These are phyloP conservation scores for Pterocles orientalis DNA, from an alignment of 2,113 vertebrate genomes.

Conservation along the genomic window DNA sequence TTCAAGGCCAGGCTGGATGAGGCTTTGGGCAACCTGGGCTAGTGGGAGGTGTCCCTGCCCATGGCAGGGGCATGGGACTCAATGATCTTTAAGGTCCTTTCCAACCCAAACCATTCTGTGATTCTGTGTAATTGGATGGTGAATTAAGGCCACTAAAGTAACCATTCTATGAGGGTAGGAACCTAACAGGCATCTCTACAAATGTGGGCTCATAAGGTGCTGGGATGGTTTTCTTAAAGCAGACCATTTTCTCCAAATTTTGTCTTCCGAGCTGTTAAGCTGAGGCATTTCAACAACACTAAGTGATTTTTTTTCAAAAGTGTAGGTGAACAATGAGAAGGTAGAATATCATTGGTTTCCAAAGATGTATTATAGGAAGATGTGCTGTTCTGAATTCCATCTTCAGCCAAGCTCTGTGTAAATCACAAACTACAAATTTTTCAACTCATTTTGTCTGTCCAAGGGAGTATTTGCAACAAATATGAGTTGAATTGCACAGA, in stretches of 20 bases:
- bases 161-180: not conserved
- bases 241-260: not conserved
- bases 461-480: not conserved
- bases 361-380: not conserved
- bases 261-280: not conserved
- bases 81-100: too few relatives aligned
- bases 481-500: not conserved
- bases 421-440: not conserved
- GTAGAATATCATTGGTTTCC: not conserved
- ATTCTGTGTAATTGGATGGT: not conserved
- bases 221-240: not conserved
- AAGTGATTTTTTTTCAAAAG: not conserved
- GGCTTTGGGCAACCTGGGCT: too few relatives aligned
- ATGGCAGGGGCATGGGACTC: too few relatives aligned
- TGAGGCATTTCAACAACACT: not conserved
- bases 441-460: not conserved
- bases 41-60: too few relatives aligned
- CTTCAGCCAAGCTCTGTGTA: not conserved
- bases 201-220: not conserved
- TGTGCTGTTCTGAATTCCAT: not conserved
- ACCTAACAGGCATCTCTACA: not conserved
- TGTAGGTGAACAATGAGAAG: not conserved
- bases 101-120: too few relatives aligned
- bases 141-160: not conserved
- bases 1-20: too few relatives aligned